Percentiles rank a stretch among this genome's conserved stretches.
Evolutionary conservation across 1,140 invertebrate species (phyloP).

Genomic region (Coboldia fuscipes): DNA sequence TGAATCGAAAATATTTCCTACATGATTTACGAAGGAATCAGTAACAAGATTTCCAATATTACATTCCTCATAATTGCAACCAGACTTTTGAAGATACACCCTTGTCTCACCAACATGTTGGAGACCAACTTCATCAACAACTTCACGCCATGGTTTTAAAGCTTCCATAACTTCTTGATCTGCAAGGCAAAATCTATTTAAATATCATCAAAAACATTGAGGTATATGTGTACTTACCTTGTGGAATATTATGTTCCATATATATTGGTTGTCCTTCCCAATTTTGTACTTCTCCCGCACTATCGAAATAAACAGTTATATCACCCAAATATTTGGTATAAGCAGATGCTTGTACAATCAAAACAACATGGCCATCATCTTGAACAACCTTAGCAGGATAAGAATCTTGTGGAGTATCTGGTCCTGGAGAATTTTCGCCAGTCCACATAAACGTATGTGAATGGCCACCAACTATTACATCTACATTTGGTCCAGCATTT

Average conservation of each 20-base stretch:
- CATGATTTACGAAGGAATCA: constrained; percentile 41
- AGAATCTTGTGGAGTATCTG: constrained; percentile 27
- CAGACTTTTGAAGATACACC: constrained; percentile 29
- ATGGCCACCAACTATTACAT: constrained; percentile 73
- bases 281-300: constrained; percentile 37
- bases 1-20: too few relatives aligned
- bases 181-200: constrained; percentile 7
- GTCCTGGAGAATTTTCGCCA: constrained; percentile 25
- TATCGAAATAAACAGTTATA: constrained; percentile 48
- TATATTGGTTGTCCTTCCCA: constrained; percentile 58
- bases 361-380: constrained; percentile 28
- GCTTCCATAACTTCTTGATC: constrained; percentile 24
- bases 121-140: constrained; percentile 31
- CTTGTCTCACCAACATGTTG: constrained; percentile 29
- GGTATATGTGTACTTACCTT: constrained; percentile 26
- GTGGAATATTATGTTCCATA: constrained; percentile 32
- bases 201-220: not conserved
- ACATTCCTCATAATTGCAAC: constrained; percentile 39
- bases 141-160: constrained; percentile 28
- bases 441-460: constrained; percentile 58
- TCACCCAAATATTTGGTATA: constrained; percentile 55
- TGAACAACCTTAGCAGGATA: constrained; percentile 46
- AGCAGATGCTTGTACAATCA: constrained; percentile 47
- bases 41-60: constrained; percentile 54
- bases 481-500: constrained; percentile 35